phyloP scores from a whole-genome alignment of 2,113 vertebrate species.

The Podarcis muralis region DNA sequence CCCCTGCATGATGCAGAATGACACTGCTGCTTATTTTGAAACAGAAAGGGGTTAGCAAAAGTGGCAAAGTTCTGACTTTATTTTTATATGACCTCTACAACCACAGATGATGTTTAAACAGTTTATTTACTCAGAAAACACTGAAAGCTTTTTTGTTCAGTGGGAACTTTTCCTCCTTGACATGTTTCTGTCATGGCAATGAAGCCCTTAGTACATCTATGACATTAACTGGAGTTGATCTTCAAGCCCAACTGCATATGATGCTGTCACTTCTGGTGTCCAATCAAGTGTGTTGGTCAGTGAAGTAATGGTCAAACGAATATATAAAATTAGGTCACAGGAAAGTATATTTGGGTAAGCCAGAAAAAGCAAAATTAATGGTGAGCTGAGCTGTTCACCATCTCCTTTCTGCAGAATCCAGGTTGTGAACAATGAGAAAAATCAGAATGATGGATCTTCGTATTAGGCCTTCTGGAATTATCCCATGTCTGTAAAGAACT shows the following conservation, averaged over 20 bases:
- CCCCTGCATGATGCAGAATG: neutral
- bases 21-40: neutral
- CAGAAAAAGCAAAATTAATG: neutral
- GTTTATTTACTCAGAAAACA: slow-evolving; percentile 15
- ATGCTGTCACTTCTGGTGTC: slow-evolving; percentile 39
- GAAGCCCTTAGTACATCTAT: slow-evolving; percentile 50
- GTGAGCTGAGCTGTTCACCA: neutral
- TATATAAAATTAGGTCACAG: slow-evolving; percentile 42
- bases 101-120: neutral
- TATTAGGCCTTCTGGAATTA: neutral
- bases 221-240: slow-evolving; percentile 70
- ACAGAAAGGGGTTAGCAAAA: neutral
- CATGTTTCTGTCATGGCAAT: slow-evolving; percentile 63
- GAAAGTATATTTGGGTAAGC: slow-evolving; percentile 11
- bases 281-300: slow-evolving; percentile 31
- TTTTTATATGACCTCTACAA: slow-evolving; percentile 13
- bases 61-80: neutral
- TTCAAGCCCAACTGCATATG: slow-evolving; percentile 52
- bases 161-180: slow-evolving; percentile 56
- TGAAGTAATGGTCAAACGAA: slow-evolving; percentile 56
- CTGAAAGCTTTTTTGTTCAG: slow-evolving; percentile 31
- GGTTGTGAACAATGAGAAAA: neutral
- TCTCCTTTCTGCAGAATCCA: neutral
- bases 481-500: neutral
- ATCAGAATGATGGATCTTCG: neutral